Percentiles rank a stretch among this genome's conserved stretches.
phyloP scores from a whole-genome alignment of 1,140 invertebrate species.

The Euwallacea fornicatus region DNA sequence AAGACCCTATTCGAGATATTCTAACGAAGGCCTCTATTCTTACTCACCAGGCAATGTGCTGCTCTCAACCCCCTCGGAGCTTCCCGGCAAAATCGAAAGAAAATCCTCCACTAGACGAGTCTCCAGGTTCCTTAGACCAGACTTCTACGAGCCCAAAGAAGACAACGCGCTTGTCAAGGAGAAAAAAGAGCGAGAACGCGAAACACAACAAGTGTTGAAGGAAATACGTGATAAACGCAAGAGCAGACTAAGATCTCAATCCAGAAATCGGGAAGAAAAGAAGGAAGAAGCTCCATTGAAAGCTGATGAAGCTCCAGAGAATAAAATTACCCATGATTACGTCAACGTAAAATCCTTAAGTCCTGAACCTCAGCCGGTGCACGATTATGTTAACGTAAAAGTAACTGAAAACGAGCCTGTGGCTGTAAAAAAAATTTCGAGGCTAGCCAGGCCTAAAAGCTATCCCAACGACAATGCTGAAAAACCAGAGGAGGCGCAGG shows the following conservation, averaged over 20 bases:
- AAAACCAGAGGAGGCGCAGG: slow-evolving; percentile 47
- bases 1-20: slow-evolving; percentile 43
- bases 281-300: slow-evolving; percentile 11
- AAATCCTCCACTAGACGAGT: slow-evolving; percentile 55
- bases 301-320: slow-evolving; percentile 1
- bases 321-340: slow-evolving; percentile 38
- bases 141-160: slow-evolving; percentile 75
- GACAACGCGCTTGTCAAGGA: slow-evolving; percentile 70
- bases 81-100: slow-evolving; percentile 43
- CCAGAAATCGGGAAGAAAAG: slow-evolving; percentile 31
- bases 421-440: slow-evolving; percentile 57
- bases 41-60: slow-evolving; percentile 37
- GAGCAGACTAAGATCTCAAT: slow-evolving; percentile 48
- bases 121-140: slow-evolving; percentile 73
- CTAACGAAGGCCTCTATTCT: neutral
- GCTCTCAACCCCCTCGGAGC: slow-evolving; percentile 17
- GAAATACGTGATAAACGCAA: slow-evolving; percentile 66
- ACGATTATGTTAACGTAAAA: slow-evolving; percentile 46
- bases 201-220: slow-evolving; percentile 64
- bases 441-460: slow-evolving; percentile 61
- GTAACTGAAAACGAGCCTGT: slow-evolving; percentile 33
- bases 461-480: slow-evolving; percentile 54
- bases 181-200: slow-evolving; percentile 66
- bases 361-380: slow-evolving; percentile 32
- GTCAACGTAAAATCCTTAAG: slow-evolving; percentile 31